Base-by-base conservation (phyloP, 1,140 invertebrate species). In the Drosophila lowei region DNA sequence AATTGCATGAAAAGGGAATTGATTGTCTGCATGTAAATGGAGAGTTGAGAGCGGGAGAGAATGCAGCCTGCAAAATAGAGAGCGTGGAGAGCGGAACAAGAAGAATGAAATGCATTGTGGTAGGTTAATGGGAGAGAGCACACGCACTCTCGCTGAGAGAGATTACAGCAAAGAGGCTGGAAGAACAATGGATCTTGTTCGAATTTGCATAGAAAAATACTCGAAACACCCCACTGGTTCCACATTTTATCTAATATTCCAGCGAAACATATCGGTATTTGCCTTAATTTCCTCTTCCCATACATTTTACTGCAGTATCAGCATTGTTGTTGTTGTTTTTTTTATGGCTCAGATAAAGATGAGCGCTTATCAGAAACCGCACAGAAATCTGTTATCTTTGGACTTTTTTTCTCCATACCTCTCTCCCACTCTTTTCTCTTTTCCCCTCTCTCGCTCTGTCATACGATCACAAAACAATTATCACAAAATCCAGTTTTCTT, bases 341-440 rank as follows among this genome's bases (percentile, higher is more conserved):
- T 56, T 55, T 71, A 52, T 52, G 52, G 30, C 11, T 47, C 46
- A 46, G 58, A 62, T 72, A 72, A 72, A 68, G 66, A 58, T 70
- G 66, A 25, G 50, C 28, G 56, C 71, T 73, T 73, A 73, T 73
- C 70, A 73, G 43, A 38, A 48, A 53, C 48, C 52, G 59, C 25
- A 57, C 50, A 41, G 9, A 30, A 68, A 68, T 73, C 50, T 73
- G 47, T 73, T 73, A 73, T 73, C 71, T 72, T 55, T 72, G 57
- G 41, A 68, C 49, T 50, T 43, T 23, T 43, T 23, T 18, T 53
- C 38, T 53, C 50, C 50, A 38, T 34, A 21, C 8, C 30, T 53
- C 16, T 53, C 18, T 34, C 16, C 30, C 30, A 13, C 16, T 38
- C 16, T 18, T 38, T 13, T 53, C 15, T 44, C 21, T n/a, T 23